Evolutionary conservation across 2,113 vertebrate genomes (phyloP).

Genomic region (Gymnorhina tibicen): DNA sequence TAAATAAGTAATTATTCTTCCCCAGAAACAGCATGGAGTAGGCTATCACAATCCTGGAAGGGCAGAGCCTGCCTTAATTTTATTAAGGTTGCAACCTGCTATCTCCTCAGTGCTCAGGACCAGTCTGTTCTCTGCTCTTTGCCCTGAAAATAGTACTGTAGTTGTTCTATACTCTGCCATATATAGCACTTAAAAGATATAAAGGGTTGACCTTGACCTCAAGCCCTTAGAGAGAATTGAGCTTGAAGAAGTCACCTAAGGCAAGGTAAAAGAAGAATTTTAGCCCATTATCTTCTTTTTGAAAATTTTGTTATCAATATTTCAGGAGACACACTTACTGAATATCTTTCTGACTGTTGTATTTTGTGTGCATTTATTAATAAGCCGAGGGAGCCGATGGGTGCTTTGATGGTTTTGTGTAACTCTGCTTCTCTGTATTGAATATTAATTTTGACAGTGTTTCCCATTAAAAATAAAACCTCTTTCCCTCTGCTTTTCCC

Average conservation of each 20-base stretch:
- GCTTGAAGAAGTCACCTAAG: neutral
- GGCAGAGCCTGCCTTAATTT: neutral
- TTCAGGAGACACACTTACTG: neutral
- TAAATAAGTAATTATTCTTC: neutral
- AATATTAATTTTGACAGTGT: neutral
- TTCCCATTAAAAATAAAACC: neutral
- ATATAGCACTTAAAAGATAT: neutral
- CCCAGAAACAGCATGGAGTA: neutral
- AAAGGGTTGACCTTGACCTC: neutral
- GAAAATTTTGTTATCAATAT: neutral
- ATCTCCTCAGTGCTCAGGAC: neutral
- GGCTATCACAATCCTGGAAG: neutral
- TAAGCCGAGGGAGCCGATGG: neutral
- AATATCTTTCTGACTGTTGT: neutral
- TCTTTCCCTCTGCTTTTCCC: neutral
- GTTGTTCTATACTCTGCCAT: neutral
- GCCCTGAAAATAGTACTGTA: neutral
- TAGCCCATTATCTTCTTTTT: neutral
- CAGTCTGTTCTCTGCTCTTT: constrained; percentile 19
- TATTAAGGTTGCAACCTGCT: neutral
- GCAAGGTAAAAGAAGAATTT: neutral
- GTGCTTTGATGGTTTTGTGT: neutral
- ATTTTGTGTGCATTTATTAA: neutral
- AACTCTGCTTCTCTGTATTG: neutral
- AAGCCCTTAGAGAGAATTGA: neutral